Conservation (phyloP, 2,888 invertebrate species). For the Dicranocentrus wangi region DNA sequence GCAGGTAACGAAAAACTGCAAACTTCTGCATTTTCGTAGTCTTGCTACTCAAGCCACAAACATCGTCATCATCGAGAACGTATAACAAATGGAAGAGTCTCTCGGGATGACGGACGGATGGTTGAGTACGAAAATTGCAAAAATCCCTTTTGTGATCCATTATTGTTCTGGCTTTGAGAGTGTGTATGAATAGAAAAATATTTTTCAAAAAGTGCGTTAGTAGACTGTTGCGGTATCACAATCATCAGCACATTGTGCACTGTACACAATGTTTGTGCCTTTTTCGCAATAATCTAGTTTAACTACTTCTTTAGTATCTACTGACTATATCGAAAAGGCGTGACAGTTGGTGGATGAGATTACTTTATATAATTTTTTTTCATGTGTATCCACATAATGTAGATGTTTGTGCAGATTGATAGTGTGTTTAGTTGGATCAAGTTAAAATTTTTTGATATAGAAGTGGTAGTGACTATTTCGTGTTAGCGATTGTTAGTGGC, state of each 20-base stretch:
- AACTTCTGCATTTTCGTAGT: constrained; percentile 37
- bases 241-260: constrained; percentile 19
- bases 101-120: constrained; percentile 25
- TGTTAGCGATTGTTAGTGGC: constrained; percentile 34
- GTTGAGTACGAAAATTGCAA: constrained; percentile 59
- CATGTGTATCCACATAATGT: constrained; percentile 1
- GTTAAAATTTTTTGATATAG: background rate
- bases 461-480: constrained; percentile 25
- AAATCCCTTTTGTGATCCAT: constrained; percentile 34
- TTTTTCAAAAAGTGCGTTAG: constrained; percentile 49
- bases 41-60: constrained; percentile 26
- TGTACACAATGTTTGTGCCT: constrained; percentile 4
- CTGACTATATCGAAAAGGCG: constrained; percentile 8
- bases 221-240: constrained; percentile 34
- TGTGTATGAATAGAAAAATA: background rate
- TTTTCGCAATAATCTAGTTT: constrained; percentile 28
- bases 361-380: background rate
- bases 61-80: constrained; percentile 26
- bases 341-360: constrained; percentile 41
- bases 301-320: background rate
- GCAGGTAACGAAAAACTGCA: constrained; percentile 6
- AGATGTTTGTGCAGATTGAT: background rate
- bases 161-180: constrained; percentile 17
- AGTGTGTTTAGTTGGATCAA: constrained; percentile 3
- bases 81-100: constrained; percentile 6